Conservation (phyloP, 2,888 invertebrate species). For the Diaperis boleti region DNA sequence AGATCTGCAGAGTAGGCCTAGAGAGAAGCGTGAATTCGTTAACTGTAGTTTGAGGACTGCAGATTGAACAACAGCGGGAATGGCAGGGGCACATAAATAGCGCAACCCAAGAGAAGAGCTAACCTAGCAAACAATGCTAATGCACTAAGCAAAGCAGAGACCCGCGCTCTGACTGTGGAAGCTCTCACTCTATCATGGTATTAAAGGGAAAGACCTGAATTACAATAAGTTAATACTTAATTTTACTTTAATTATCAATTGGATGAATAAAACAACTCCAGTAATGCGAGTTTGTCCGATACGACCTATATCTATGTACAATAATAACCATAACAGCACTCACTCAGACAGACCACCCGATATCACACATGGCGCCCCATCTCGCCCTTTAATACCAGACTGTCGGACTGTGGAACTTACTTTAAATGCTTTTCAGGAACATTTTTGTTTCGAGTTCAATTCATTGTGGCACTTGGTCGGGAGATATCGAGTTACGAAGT, state of each 20-base stretch:
- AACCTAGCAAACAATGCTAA: slow-evolving; percentile 63
- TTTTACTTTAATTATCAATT: slow-evolving; percentile 56
- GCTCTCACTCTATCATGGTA: slow-evolving; percentile 66
- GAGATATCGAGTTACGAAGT: slow-evolving; percentile 64
- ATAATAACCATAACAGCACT: slow-evolving; percentile 47
- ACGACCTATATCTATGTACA: slow-evolving; percentile 56
- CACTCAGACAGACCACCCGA: slow-evolving; percentile 59
- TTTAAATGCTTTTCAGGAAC: slow-evolving; percentile 69
- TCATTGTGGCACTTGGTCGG: slow-evolving; percentile 65
- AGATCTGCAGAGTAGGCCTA: slow-evolving; percentile 24
- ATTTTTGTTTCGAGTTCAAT: slow-evolving; percentile 61
- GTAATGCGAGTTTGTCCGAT: slow-evolving; percentile 58
- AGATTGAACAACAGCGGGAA: slow-evolving; percentile 46
- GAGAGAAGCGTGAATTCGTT: not conserved
- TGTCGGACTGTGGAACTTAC: slow-evolving; percentile 51
- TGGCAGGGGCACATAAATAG: slow-evolving; percentile 60
- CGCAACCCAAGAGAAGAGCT: slow-evolving; percentile 65
- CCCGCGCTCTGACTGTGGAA: slow-evolving; percentile 66
- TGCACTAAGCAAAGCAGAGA: slow-evolving; percentile 66
- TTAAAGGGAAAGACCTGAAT: slow-evolving; percentile 64
- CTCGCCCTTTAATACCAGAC: slow-evolving; percentile 67
- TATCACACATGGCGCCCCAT: slow-evolving; percentile 63
- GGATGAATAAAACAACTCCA: slow-evolving; percentile 60
- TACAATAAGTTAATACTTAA: slow-evolving; percentile 54
- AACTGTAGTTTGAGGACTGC: slow-evolving; percentile 10